phyloP scores from a whole-genome alignment of 2,797 vertebrate genomes.

The Naso thynnoides region DNA sequence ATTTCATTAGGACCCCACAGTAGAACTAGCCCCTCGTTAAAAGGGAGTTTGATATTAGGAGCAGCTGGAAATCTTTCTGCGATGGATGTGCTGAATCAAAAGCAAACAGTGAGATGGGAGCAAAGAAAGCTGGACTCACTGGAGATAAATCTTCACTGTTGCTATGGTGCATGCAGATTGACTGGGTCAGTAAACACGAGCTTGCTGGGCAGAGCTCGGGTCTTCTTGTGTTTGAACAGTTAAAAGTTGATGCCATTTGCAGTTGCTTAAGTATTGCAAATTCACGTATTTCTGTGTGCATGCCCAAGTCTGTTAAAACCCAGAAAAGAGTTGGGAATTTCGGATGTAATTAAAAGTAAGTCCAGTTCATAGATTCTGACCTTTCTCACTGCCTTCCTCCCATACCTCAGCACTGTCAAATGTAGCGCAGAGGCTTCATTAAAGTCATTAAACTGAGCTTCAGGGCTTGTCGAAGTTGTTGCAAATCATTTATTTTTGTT shows the following conservation, averaged over 20 bases:
- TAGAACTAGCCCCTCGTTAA: background rate
- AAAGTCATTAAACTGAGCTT: conserved; percentile 29
- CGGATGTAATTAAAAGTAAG: conserved; percentile 16
- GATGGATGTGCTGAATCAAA: conserved; percentile 32
- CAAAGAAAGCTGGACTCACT: conserved; percentile 20
- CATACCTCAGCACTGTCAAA: background rate
- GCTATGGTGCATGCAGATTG: conserved; percentile 2
- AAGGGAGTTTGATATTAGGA: background rate
- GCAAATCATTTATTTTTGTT: background rate
- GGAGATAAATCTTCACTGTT: conserved; percentile 14
- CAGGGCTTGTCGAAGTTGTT: conserved; percentile 3
- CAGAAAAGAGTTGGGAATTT: background rate
- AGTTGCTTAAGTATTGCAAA: too few species aligned
- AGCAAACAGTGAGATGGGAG: conserved; percentile 9
- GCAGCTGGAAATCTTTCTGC: conserved; percentile 22
- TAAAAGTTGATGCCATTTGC: background rate
- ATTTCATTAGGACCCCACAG: conserved; percentile 31
- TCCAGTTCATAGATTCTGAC: conserved; percentile 6
- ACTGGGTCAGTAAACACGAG: background rate
- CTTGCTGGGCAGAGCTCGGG: background rate
- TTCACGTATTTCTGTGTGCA: background rate
- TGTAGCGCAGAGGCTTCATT: background rate
- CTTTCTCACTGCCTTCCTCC: conserved; percentile 5
- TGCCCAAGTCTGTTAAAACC: too few species aligned
- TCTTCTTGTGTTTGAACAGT: background rate